phyloP scores from a whole-genome alignment of 2,113 vertebrate genomes.

The Recurvirostra avosetta region DNA sequence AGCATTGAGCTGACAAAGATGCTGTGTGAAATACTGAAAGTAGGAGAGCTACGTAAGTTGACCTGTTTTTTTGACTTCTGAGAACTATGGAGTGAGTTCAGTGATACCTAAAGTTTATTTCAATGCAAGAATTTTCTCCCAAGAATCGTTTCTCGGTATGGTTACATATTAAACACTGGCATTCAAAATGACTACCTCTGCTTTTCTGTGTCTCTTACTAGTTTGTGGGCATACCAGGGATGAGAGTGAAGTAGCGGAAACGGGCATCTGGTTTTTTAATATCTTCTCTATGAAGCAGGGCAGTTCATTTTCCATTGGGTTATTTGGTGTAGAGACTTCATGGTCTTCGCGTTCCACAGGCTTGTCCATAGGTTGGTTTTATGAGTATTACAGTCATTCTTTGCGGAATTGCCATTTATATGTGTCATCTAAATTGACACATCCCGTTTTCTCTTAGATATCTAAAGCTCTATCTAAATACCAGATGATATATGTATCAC shows the following conservation, averaged over 20 bases:
- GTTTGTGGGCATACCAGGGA: not conserved
- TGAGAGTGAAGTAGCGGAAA: not conserved
- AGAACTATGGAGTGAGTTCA: not conserved
- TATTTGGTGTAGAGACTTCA: not conserved
- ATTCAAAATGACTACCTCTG: accelerated
- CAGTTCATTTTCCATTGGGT: accelerated
- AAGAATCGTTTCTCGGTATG: accelerated
- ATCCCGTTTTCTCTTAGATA: not conserved
- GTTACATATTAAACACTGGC: not conserved
- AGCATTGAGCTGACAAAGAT: conserved; percentile 98
- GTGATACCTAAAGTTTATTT: not conserved
- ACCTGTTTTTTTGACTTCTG: not conserved
- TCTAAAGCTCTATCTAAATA: not conserved
- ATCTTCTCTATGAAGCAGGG: not conserved
- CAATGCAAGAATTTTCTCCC: not conserved
- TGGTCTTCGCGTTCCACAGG: accelerated
- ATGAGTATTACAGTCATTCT: not conserved
- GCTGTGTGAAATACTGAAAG: conserved; percentile 97
- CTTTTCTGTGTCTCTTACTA: not conserved
- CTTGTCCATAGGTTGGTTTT: not conserved
- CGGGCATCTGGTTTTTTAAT: not conserved
- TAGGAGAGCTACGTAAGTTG: conserved; percentile 97
- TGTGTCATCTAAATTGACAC: not conserved
- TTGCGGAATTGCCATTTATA: not conserved
- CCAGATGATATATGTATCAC: not conserved